A percentile compares a stretch with the other conserved stretches of the same genome.
Evolutionary conservation across 2,888 invertebrate genomes (phyloP).

Genomic region (Ophonus ardosiacus): DNA sequence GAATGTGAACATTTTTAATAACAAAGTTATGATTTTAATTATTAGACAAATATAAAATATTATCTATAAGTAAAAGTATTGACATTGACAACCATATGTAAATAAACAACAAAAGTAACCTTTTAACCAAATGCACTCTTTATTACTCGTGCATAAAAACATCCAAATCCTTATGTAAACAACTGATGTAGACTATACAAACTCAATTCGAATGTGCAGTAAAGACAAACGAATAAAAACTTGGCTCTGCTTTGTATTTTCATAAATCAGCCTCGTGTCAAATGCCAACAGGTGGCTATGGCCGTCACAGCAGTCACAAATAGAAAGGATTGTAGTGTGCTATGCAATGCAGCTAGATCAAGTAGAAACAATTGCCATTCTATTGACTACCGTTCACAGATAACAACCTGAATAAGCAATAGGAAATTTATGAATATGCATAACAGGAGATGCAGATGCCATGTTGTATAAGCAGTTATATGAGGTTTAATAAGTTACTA

Average conservation of each 20-base stretch:
- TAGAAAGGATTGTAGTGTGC: slow-evolving; percentile 7
- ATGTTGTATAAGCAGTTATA: not conserved
- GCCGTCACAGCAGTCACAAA: not conserved
- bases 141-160: not conserved
- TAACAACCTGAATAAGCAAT: not conserved
- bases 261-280: slow-evolving; percentile 14
- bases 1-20: too few relatives aligned
- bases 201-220: slow-evolving; percentile 11
- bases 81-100: too few relatives aligned
- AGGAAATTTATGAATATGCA: slow-evolving; percentile 5
- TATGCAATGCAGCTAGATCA: not conserved
- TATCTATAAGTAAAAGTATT: too few relatives aligned
- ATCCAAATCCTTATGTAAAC: slow-evolving; percentile 2
- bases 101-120: too few relatives aligned
- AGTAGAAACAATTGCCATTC: not conserved
- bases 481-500: not conserved
- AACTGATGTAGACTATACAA: not conserved
- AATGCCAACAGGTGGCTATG: slow-evolving; percentile 2
- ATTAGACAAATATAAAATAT: too few relatives aligned
- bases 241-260: not conserved
- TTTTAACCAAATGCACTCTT: too few relatives aligned
- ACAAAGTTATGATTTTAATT: too few relatives aligned
- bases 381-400: not conserved
- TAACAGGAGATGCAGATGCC: not conserved
- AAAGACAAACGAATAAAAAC: slow-evolving; percentile 11